These are phyloP conservation scores for Pocota personata DNA, from an alignment of 2,888 invertebrate species.

Conservation along the genomic window DNA sequence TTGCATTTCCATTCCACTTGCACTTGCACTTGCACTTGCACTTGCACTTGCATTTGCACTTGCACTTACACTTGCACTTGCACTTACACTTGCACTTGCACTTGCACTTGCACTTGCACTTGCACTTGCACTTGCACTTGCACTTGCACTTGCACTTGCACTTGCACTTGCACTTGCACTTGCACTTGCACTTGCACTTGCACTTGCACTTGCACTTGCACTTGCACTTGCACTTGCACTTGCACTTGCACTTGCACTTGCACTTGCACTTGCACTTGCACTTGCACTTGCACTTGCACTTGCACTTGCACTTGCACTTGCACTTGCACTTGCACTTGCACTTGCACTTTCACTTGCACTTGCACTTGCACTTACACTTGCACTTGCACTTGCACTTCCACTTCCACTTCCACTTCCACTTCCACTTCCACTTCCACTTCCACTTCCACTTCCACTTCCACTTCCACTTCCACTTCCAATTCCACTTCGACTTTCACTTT, in stretches of 20 bases:
- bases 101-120: not conserved
- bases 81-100: not conserved
- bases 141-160: not conserved
- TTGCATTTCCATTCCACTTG: not conserved
- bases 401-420: too few relatives aligned
- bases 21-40: not conserved
- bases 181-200: not conserved
- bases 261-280: not conserved
- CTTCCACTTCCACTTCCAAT: not conserved
- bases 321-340: too few relatives aligned
- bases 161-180: not conserved
- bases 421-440: not conserved
- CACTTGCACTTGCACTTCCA: not conserved
- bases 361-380: not conserved
- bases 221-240: not conserved
- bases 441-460: too few relatives aligned
- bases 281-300: not conserved
- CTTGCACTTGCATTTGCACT: not conserved
- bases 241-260: not conserved
- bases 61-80: not conserved
- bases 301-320: not conserved
- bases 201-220: not conserved
- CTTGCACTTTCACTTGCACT: not conserved
- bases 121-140: not conserved
- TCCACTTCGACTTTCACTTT: too few relatives aligned